Conservation (phyloP, 2,888 invertebrate species). For the Melieria crassipennis region DNA sequence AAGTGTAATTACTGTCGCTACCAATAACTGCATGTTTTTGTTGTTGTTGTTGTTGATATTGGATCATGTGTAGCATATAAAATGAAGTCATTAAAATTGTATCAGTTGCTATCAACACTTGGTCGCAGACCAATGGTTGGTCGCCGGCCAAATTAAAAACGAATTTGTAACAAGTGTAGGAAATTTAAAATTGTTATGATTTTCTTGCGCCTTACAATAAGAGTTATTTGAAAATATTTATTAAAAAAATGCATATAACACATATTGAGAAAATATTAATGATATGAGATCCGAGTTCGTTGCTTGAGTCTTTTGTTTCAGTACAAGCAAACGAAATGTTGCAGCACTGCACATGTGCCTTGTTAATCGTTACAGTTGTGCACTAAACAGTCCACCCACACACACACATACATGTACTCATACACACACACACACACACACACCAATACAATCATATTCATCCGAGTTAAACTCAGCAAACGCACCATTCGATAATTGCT, state of each 20-base stretch:
- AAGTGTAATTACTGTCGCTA: constrained; percentile 25
- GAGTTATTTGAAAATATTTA: no score
- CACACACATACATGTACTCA: constrained; percentile 1
- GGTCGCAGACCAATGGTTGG: constrained; percentile 21
- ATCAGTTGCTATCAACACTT: constrained; percentile 38
- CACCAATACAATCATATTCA: constrained; percentile 34
- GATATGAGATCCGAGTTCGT: neutral
- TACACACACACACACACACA: neutral
- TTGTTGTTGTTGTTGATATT: neutral
- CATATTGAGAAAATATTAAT: no score
- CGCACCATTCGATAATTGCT: constrained; percentile 45
- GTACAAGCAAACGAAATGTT: neutral
- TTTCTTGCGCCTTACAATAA: no score
- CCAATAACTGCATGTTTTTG: neutral
- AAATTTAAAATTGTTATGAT: no score
- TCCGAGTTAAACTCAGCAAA: constrained; percentile 22
- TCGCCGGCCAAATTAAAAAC: constrained; percentile 1
- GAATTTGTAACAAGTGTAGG: no score
- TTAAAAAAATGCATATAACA: no score
- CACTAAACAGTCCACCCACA: neutral
- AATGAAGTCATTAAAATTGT: constrained; percentile 46
- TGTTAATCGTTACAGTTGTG: neutral
- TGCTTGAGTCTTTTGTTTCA: neutral
- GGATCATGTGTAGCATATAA: constrained; percentile 29
- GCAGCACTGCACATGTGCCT: neutral